Evolutionary conservation across 1,140 invertebrate species (phyloP).

Genomic region (Campodea augens): DNA sequence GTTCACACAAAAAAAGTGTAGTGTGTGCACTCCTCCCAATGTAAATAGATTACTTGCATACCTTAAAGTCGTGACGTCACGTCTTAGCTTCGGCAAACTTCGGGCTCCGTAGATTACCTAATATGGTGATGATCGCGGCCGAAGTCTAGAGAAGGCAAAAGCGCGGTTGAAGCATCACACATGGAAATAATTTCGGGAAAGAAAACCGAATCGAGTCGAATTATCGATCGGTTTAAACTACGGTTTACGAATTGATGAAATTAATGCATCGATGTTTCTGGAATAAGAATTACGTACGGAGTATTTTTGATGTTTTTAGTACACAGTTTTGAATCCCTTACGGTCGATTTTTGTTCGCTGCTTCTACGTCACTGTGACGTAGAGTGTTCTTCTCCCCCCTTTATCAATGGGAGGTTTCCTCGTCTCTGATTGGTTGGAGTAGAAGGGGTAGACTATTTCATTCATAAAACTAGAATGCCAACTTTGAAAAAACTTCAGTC

Average conservation of each 20-base stretch:
- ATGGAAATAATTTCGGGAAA: neutral
- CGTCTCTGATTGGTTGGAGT: too few relatives aligned
- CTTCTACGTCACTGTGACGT: too few relatives aligned
- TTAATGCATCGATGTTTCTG: constrained; percentile 5
- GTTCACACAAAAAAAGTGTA: too few relatives aligned
- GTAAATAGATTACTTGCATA: too few relatives aligned
- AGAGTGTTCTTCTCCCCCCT: too few relatives aligned
- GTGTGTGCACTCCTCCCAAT: too few relatives aligned
- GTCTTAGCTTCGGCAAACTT: constrained; percentile 10
- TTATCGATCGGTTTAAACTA: neutral
- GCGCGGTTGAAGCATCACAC: neutral
- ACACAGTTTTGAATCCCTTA: neutral
- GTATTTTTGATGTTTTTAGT: constrained; percentile 6
- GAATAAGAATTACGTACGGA: constrained; percentile 16
- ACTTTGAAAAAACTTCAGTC: too few relatives aligned
- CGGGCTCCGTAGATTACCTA: constrained; percentile 7
- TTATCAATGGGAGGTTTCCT: too few relatives aligned
- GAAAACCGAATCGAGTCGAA: neutral
- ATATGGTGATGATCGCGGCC: constrained; percentile 6
- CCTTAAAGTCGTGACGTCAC: constrained; percentile 11
- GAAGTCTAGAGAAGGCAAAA: neutral
- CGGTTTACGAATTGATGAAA: neutral
- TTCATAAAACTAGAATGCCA: too few relatives aligned
- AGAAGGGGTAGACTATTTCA: too few relatives aligned
- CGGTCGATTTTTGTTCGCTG: neutral